phyloP scores from a whole-genome alignment of 64 coral and sea anemone genomes.

The Orbicella faveolata region DNA sequence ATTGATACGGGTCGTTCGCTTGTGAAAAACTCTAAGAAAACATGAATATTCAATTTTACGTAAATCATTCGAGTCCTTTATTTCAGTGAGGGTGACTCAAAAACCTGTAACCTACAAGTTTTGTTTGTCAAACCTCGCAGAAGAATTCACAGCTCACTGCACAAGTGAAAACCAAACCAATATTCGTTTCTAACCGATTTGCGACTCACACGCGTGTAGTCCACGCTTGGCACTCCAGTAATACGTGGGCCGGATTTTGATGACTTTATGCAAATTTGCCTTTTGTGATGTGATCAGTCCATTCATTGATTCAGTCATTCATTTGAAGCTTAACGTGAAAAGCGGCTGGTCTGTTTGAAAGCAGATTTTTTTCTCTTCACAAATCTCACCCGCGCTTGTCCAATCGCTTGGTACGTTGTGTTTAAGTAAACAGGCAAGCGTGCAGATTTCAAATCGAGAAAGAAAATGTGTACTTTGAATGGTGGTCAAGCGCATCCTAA shows the following conservation, averaged over 20 bases:
- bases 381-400: conserved; percentile 3
- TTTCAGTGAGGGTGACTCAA: conserved; percentile 63
- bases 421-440: conserved; percentile 46
- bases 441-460: conserved; percentile 19
- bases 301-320: conserved; percentile 49
- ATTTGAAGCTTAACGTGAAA: conserved; percentile 40
- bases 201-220: conserved; percentile 8
- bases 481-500: conserved; percentile 27
- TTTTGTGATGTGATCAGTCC: conserved; percentile 52
- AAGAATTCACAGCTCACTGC: conserved; percentile 45
- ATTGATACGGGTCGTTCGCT: conserved; percentile 44
- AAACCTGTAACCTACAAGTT: conserved; percentile 54
- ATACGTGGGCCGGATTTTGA: background rate
- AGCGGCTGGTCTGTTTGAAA: conserved; percentile 44
- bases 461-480: conserved; percentile 46
- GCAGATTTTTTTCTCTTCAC: conserved; percentile 25
- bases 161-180: conserved; percentile 18
- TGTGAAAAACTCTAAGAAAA: conserved; percentile 46
- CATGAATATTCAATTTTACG: conserved; percentile 77
- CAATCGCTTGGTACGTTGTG: conserved; percentile 33
- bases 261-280: conserved; percentile 49
- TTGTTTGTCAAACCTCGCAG: conserved; percentile 49
- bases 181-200: background rate
- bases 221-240: background rate
- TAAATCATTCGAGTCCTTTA: conserved; percentile 42